Evolutionary conservation across 2,797 vertebrate species (phyloP).

Genomic region (Gila robusta): DNA sequence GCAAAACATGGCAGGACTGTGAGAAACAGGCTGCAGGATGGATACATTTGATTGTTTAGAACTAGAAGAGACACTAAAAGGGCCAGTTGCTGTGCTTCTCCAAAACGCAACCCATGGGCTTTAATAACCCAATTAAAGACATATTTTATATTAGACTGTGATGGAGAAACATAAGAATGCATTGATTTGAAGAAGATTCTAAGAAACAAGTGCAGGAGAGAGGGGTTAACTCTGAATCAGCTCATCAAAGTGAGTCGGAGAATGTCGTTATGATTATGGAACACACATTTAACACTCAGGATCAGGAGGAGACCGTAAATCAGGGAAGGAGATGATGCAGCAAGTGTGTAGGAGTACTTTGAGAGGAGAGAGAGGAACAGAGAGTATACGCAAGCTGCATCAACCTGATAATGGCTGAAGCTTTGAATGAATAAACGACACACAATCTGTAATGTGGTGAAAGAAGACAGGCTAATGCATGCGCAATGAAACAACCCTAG

Average conservation of each 20-base stretch:
- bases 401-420: slow-evolving; percentile 58
- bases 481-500: not conserved
- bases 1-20: slow-evolving; percentile 32
- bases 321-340: slow-evolving; percentile 13
- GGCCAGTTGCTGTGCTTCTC: slow-evolving; percentile 34
- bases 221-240: not conserved
- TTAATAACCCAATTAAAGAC: slow-evolving; percentile 57
- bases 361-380: slow-evolving; percentile 27
- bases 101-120: slow-evolving; percentile 38
- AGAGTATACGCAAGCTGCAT: slow-evolving; percentile 28
- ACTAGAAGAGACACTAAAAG: slow-evolving; percentile 36
- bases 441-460: slow-evolving; percentile 22
- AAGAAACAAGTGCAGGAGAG: slow-evolving; percentile 8
- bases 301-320: slow-evolving; percentile 38
- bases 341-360: slow-evolving; percentile 42
- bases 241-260: slow-evolving; percentile 34
- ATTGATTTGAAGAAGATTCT: not conserved
- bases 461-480: not conserved
- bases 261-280: slow-evolving; percentile 45
- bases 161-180: slow-evolving; percentile 39
- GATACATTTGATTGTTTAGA: slow-evolving; percentile 47
- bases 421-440: slow-evolving; percentile 61
- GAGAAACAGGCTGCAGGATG: slow-evolving; percentile 14
- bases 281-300: slow-evolving; percentile 46
- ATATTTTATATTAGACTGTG: slow-evolving; percentile 50